A percentile compares a stretch with the other conserved stretches of the same genome.
These are phyloP conservation scores for Hydraecia micacea DNA, from an alignment of 2,888 invertebrate genomes.

Conservation along the genomic window DNA sequence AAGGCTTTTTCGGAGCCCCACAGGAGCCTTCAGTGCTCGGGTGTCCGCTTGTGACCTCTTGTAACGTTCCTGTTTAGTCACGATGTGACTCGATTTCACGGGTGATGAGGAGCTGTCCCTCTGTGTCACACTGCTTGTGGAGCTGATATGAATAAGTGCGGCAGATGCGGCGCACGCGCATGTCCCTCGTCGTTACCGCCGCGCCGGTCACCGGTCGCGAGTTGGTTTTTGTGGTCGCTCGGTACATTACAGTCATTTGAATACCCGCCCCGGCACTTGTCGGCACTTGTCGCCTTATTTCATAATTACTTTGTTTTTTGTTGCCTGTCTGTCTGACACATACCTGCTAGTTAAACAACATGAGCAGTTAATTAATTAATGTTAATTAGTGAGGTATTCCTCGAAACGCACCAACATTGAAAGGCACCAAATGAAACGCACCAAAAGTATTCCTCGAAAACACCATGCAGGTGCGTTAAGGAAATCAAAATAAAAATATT, in stretches of 20 bases:
- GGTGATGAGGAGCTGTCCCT: background rate
- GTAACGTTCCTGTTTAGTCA: background rate
- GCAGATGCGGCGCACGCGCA: slow-evolving; percentile 40
- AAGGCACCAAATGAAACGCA: too few species aligned
- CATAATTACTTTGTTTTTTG: slow-evolving; percentile 25
- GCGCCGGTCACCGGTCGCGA: background rate
- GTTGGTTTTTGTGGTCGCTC: slow-evolving; percentile 41
- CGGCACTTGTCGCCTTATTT: slow-evolving; percentile 42
- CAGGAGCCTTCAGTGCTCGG: background rate
- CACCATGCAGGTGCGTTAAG: too few species aligned
- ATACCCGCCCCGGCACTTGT: slow-evolving; percentile 17
- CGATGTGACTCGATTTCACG: background rate
- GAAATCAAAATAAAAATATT: too few species aligned
- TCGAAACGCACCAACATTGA: too few species aligned
- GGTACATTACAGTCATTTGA: slow-evolving; percentile 35
- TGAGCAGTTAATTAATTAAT: background rate
- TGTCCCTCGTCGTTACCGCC: slow-evolving; percentile 4
- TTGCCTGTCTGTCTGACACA: slow-evolving; percentile 6
- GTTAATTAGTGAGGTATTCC: background rate
- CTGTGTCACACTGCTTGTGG: background rate
- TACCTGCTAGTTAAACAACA: background rate
- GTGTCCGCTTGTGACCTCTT: background rate
- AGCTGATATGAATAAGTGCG: background rate
- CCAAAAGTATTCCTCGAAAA: too few species aligned
- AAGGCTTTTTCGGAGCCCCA: background rate